Conservation (phyloP, 2,888 invertebrate genomes). For the Lissocephala sabroskyi region DNA sequence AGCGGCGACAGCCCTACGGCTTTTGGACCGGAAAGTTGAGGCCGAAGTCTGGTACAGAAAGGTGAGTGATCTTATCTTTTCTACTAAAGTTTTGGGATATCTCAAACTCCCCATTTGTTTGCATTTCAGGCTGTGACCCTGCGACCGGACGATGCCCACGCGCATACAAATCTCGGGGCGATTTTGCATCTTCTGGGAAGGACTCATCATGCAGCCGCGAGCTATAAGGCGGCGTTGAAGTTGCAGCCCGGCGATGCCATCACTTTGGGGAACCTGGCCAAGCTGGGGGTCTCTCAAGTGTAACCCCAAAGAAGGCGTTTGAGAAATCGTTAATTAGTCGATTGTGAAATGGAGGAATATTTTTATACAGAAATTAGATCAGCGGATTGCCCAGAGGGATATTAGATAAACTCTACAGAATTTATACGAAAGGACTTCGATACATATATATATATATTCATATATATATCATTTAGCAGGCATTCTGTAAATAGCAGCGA, state of each 20-base stretch:
- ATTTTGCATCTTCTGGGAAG: slow-evolving; percentile 95
- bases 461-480: slow-evolving; percentile 48
- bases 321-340: slow-evolving; percentile 47
- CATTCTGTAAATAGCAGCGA: slow-evolving; percentile 58
- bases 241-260: slow-evolving; percentile 91
- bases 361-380: slow-evolving; percentile 47
- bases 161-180: slow-evolving; percentile 95
- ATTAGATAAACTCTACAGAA: slow-evolving; percentile 62
- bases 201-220: slow-evolving; percentile 87
- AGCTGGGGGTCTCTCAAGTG: slow-evolving; percentile 74
- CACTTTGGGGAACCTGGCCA: slow-evolving; percentile 90
- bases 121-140: slow-evolving; percentile 70
- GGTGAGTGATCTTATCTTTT: slow-evolving; percentile 72
- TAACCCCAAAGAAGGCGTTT: slow-evolving; percentile 35
- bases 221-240: slow-evolving; percentile 88
- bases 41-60: slow-evolving; percentile 91
- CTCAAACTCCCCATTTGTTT: background rate
- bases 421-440: slow-evolving; percentile 63
- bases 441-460: slow-evolving; percentile 43
- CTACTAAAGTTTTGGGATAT: background rate
- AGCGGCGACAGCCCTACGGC: slow-evolving; percentile 89
- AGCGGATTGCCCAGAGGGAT: too few relatives aligned
- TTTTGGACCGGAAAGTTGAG: slow-evolving; percentile 84
- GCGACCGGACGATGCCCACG: slow-evolving; percentile 84
- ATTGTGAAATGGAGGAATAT: slow-evolving; percentile 40